Evolutionary conservation across 2,113 vertebrate species (phyloP), one percentile per base, ranked within the genome.

Genomic region (Rhinichthys klamathensis): DNA sequence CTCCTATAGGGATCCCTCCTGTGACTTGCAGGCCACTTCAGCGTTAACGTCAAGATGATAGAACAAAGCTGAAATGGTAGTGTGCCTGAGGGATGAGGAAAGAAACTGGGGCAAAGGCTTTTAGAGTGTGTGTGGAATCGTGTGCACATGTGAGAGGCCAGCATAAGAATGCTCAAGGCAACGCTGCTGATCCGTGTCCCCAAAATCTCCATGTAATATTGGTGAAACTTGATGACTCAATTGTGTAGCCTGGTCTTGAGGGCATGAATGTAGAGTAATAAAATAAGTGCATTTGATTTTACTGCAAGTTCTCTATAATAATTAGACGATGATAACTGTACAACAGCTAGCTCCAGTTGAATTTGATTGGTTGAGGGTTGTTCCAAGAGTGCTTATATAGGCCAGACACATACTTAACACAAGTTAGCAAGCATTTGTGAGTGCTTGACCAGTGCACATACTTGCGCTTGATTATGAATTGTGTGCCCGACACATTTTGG

Each of bases 41-140:
- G 77, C 23, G 5, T 27, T 78, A 49, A 72, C 49, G 73, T 86
- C 83, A 38, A 51, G 60, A 75, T 74, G 56, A 81, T 58, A 83
- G 80, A 83, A 79, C 65, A 87, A 72, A 79, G 83, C 80, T 69
- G 38, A 69, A 79, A 85, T 80, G 75, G 25, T 84, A 16, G 32
- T 49, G 63, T 84, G 88, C 73, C 78, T 87, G 61, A 87, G 81
- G 69, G 81, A 81, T 58, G 25, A 38, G 54, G 23, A 56, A 30
- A 83, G 80, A 87, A 87, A 83, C 80, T 87, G 80, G 85, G 85
- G 18, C 88, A 85, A 77, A 76, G 54, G 84, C 80, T 87, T 89
- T 87, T 51, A 80, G 79, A n/a, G 32, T 77, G 44, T 80, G 27
- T 83, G 54, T 80, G 61, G 79, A 35, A 49, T 35, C 18, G 2